These are phyloP conservation scores for Drosophila nr. medialis DNA, from an alignment of 2,888 invertebrate species.

Conservation along the genomic window DNA sequence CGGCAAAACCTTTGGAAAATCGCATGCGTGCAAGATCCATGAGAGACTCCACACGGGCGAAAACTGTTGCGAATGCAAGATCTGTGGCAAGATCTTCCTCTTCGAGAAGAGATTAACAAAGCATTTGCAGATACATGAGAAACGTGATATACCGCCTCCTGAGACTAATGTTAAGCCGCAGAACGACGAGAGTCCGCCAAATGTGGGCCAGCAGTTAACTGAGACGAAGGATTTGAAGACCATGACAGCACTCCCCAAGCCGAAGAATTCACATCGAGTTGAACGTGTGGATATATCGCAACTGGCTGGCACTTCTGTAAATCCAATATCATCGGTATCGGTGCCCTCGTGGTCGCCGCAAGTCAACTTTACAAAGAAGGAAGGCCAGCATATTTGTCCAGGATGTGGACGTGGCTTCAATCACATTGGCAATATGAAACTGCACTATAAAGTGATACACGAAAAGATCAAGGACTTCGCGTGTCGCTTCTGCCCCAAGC, in stretches of 20 bases:
- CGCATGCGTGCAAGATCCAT: constrained; percentile 79
- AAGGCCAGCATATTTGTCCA: constrained; percentile 82
- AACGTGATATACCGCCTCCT: constrained; percentile 58
- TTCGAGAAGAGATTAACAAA: constrained; percentile 81
- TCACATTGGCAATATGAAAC: constrained; percentile 79
- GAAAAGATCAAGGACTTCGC: constrained; percentile 82
- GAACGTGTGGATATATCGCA: constrained; percentile 81
- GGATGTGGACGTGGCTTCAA: constrained; percentile 82
- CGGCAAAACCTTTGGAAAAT: constrained; percentile 82
- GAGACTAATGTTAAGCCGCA: constrained; percentile 26
- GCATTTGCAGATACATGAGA: constrained; percentile 81
- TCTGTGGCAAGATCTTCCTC: constrained; percentile 79
- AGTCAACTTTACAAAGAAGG: constrained; percentile 82
- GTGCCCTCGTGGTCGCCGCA: constrained; percentile 82
- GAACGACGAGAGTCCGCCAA: neutral
- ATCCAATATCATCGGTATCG: constrained; percentile 80
- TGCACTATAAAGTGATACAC: constrained; percentile 82
- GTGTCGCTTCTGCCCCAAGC: constrained; percentile 82
- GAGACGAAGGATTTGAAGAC: neutral
- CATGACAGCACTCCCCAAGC: constrained; percentile 31
- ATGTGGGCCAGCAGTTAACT: neutral
- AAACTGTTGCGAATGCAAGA: constrained; percentile 80
- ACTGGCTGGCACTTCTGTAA: constrained; percentile 79
- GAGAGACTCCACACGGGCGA: constrained; percentile 81
- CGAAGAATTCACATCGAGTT: constrained; percentile 76